A percentile compares a stretch with the other conserved stretches of the same genome.
Conservation (phyloP, 1,140 invertebrate genomes). For the Stegodyphus mimosarum region DNA sequence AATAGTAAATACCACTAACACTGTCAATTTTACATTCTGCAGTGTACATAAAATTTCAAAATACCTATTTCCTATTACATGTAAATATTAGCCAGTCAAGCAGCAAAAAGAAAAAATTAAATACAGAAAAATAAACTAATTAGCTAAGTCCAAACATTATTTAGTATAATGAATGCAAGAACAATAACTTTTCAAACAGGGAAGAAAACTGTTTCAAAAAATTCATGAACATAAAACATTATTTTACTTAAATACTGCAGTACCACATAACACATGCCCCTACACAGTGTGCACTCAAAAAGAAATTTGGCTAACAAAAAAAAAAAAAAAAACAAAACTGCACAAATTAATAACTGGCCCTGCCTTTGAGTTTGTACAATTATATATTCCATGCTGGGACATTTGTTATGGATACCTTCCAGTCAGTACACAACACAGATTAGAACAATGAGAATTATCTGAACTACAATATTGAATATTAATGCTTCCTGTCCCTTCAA, state of each 20-base stretch:
- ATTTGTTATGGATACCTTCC: neutral
- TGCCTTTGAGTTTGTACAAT: neutral
- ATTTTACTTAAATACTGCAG: neutral
- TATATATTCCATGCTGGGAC: neutral
- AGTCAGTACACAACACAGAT: conserved; percentile 22
- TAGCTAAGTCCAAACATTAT: conserved; percentile 50
- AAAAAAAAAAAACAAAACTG: neutral
- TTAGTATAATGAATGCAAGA: conserved; percentile 24
- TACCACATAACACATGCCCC: conserved; percentile 6
- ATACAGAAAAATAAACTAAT: conserved; percentile 54
- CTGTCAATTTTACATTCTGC: conserved; percentile 60
- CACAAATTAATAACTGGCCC: neutral
- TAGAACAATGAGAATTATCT: conserved; percentile 17
- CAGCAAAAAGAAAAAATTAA: conserved; percentile 44
- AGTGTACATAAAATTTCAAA: conserved; percentile 55
- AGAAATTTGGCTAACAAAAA: neutral
- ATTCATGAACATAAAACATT: conserved; percentile 2
- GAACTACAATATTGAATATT: conserved; percentile 13
- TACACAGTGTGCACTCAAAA: neutral
- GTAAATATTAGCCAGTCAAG: conserved; percentile 59
- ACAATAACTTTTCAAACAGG: conserved; percentile 45
- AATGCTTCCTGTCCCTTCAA: conserved; percentile 36
- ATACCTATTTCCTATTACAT: conserved; percentile 60
- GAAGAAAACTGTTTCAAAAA: neutral
- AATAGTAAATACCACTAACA: conserved; percentile 60